Base-by-base conservation (phyloP, 2,888 invertebrate genomes). In the Pseudococcus viburni region DNA sequence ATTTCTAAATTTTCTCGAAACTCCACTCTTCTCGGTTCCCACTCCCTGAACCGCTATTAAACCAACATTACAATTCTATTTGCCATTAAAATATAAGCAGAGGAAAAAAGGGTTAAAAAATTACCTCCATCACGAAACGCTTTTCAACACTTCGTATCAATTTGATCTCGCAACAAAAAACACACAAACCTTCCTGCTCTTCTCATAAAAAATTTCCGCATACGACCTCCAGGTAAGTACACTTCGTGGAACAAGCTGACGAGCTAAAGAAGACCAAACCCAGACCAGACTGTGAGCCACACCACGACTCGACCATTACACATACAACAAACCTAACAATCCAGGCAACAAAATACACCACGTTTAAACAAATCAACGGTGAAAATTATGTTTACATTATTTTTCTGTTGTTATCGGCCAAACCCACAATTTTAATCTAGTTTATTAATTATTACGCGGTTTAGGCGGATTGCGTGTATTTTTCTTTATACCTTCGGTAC, bases 391-490 rank as follows among this genome's bases (percentile, higher is more conserved):
- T 77, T 77, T 77, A 77, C 77, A 77, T 77, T 77, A 77, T 86
- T 86, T 86, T 68, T 48, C 17, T 68, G 59, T 68, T 46, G 39
- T 87, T 77, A 87, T 87, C 87, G 42, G 87, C 80, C 87, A 87
- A 87, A 87, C 87, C 73, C 46, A 48, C 46, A 73, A 87, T 87
- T 87, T 87, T 87, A 87, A 87, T 87, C 87, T 87, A 87, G 73
- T 87, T 87, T 87, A 73, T 87, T 87, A 87, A 87, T 87, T 87
- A 87, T 87, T 48, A 46, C 77, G 77, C 77, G 87, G 87, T 87
- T 87, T 85, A 48, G 68, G 87, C 77, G 51, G 87, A 77, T 87
- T 87, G 87, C 77, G 87, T 87, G 87, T 80, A 55, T 85, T 85
- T 55, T 85, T 59, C 59, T 85, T 85, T 85, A 11, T 51, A 15